phyloP scores from a whole-genome alignment of 2,888 invertebrate genomes.

The Platycheirus albimanus region DNA sequence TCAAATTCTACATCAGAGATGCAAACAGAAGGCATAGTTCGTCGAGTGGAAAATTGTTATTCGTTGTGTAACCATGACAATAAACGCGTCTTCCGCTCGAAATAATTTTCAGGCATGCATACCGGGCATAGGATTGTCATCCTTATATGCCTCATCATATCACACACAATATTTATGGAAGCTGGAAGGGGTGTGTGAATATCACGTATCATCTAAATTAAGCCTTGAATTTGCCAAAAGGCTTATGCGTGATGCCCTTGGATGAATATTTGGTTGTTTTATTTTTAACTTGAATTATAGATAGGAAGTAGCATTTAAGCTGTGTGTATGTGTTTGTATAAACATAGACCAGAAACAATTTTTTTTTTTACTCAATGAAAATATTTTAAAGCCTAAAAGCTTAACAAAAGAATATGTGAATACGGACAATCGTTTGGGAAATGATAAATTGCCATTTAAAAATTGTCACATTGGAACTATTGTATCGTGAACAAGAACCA shows the following conservation, averaged over 20 bases:
- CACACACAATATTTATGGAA: too few species aligned
- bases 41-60: slow-evolving; percentile 74
- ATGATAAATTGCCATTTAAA: too few species aligned
- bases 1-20: slow-evolving; percentile 57
- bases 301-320: background rate
- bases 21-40: slow-evolving; percentile 63
- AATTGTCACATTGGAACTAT: too few species aligned
- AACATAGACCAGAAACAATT: too few species aligned
- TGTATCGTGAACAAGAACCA: too few species aligned
- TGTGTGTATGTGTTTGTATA: background rate
- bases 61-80: slow-evolving; percentile 74
- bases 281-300: slow-evolving; percentile 8
- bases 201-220: slow-evolving; percentile 47
- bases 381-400: too few species aligned
- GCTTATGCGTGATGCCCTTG: slow-evolving; percentile 19
- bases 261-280: slow-evolving; percentile 13
- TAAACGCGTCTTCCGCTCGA: slow-evolving; percentile 71
- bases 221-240: slow-evolving; percentile 40
- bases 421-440: too few species aligned
- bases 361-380: too few species aligned
- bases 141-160: background rate
- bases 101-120: slow-evolving; percentile 56
- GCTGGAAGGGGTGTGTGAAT: slow-evolving; percentile 16
- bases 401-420: too few species aligned
- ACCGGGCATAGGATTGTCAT: slow-evolving; percentile 37